A percentile compares a stretch with the other conserved stretches of the same genome.
Conservation (phyloP, 2,797 vertebrate species). For the Bradypodion ventrale region DNA sequence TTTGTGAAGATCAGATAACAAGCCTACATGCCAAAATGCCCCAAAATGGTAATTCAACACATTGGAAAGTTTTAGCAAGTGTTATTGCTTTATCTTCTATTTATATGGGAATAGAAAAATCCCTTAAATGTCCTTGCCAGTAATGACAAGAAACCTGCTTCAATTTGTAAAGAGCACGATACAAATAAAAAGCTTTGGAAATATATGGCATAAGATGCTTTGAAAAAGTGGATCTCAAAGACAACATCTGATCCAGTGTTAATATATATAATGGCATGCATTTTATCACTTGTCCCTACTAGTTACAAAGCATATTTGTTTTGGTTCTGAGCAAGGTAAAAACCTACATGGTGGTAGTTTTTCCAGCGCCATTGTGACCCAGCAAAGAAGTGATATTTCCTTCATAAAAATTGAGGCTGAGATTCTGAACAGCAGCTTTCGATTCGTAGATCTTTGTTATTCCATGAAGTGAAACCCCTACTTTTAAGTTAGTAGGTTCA, state of each 20-base stretch:
- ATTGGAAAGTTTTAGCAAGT: constrained; percentile 20
- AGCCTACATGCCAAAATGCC: not conserved
- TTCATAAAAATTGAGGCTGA: constrained; percentile 92
- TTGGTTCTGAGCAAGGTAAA: constrained; percentile 23
- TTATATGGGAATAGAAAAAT: not conserved
- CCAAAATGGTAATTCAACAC: constrained; percentile 17
- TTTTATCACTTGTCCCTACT: not conserved
- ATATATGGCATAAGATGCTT: constrained; percentile 2
- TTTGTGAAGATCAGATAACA: not conserved
- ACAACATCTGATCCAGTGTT: constrained; percentile 19
- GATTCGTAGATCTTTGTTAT: constrained; percentile 89
- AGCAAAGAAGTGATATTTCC: constrained; percentile 93
- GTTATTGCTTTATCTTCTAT: not conserved
- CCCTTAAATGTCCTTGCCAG: not conserved
- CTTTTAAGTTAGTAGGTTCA: constrained; percentile 80
- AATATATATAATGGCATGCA: not conserved
- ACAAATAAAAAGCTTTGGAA: constrained; percentile 1
- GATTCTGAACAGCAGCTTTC: constrained; percentile 86
- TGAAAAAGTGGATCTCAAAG: constrained; percentile 16
- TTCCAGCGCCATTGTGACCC: constrained; percentile 97
- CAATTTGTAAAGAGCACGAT: constrained; percentile 31
- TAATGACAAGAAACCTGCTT: constrained; percentile 32
- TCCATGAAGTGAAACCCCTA: constrained; percentile 87
- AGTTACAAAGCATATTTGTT: not conserved
- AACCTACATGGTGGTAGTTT: constrained; percentile 95